Evolutionary conservation across 2,797 vertebrate genomes (phyloP).

Genomic region (Coendou prehensilis): DNA sequence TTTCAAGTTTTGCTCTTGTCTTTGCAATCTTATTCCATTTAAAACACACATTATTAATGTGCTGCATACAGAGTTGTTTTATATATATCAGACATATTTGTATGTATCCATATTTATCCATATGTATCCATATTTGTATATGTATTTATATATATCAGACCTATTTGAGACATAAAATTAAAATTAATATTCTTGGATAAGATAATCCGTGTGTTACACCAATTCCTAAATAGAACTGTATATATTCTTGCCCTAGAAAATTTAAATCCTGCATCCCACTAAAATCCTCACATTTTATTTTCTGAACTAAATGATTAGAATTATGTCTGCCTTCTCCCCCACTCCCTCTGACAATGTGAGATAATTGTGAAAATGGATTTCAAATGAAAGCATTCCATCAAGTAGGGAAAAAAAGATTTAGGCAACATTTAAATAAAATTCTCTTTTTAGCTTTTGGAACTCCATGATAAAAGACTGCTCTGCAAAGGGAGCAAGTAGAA

Average conservation of each 20-base stretch:
- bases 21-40: constrained; percentile 32
- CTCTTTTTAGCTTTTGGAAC: constrained; percentile 75
- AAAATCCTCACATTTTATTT: neutral
- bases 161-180: constrained; percentile 2
- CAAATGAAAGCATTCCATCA: constrained; percentile 86
- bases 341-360: constrained; percentile 86
- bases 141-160: neutral
- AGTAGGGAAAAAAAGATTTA: constrained; percentile 77
- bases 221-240: neutral
- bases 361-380: constrained; percentile 87
- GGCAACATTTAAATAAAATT: constrained; percentile 82
- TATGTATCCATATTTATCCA: no score
- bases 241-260: neutral
- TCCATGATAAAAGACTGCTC: constrained; percentile 74
- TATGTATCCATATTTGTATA: no score
- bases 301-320: neutral
- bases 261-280: neutral
- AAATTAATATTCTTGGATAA: constrained; percentile 20
- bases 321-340: neutral
- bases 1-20: neutral
- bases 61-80: neutral
- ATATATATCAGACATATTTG: neutral
- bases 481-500: constrained; percentile 77
- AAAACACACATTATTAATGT: neutral
- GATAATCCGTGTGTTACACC: neutral